Evolutionary conservation across 2,888 invertebrate species (phyloP), one percentile per base, ranked within the genome.

Genomic region (Perizoma flavofasciatum): DNA sequence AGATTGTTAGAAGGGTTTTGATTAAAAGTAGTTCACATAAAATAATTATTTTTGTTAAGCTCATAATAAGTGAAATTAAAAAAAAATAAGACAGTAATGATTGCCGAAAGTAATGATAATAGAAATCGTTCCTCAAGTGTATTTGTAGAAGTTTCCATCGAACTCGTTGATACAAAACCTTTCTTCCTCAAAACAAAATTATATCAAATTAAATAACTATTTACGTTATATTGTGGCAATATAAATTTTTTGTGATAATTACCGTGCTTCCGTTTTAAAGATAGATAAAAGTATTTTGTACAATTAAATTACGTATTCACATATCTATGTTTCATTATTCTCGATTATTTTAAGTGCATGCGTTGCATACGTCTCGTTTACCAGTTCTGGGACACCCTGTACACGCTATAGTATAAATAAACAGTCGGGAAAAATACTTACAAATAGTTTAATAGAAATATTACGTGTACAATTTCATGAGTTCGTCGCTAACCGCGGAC

Each of bases 401-500:
- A 37, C 37, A 11, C 52, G 52, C 54, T 7, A 32, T 8, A 45
- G 11, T 44, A 49, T 46, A 49, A 52, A 40, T 32, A 50, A 44
- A 53, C n/a, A 10, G 6, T 6, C 0, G 34, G 46, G 43, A 6
- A 59, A 32, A 56, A 37, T 49, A 52, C 45, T 52, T 53, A 46
- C 3, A 52, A 47, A 61, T 41, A 49, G 52, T 55, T 55, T 55
- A 55, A 55, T 61, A 51, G 7, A 1, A 55, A 44, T 45, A 60
- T 45, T 94, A 98, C 79, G 98, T 94, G 90, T 99, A 99, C 66
- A 99, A 92, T 88, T 99, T 98, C 66, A 99, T 98, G 32, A 99
- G 93, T 93, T 99, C 98, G 78, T 99, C 99, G 84, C 98, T 98
- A 34, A 99, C 98, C 51, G 99, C 99, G 0, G 98, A 97, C 0